Conservation (phyloP, 2,113 vertebrate genomes). For the Semicossyphus pulcher region DNA sequence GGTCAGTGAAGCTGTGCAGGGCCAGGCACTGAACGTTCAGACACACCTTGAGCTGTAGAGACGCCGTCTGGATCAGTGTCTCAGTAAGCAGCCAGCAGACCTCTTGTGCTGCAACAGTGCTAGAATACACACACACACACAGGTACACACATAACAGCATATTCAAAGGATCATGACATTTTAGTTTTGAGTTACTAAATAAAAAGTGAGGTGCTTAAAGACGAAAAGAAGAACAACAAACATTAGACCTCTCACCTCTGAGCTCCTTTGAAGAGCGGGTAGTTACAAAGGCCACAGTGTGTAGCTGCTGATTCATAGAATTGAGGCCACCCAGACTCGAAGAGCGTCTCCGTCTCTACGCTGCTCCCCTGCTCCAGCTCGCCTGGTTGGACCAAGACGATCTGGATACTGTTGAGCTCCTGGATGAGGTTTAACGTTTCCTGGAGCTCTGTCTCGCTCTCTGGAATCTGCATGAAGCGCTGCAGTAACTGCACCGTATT, state of each 20-base stretch:
- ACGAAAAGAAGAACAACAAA: no score
- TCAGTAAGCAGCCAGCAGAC: constrained; percentile 96
- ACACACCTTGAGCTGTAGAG: constrained; percentile 94
- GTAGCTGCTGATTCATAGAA: constrained; percentile 91
- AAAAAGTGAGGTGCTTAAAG: no score
- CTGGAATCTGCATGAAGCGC: constrained; percentile 90
- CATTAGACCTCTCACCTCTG: constrained; percentile 87
- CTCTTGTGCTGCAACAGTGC: constrained; percentile 91
- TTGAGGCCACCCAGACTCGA: constrained; percentile 93
- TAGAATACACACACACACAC: constrained; percentile 61
- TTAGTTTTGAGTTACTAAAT: no score
- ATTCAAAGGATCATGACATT: no score
- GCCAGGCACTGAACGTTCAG: constrained; percentile 92
- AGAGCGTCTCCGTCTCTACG: constrained; percentile 69
- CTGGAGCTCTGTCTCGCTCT: constrained; percentile 91
- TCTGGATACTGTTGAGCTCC: constrained; percentile 91
- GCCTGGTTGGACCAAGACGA: constrained; percentile 87
- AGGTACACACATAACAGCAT: constrained; percentile 1
- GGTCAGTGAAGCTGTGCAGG: constrained; percentile 94
- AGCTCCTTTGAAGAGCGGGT: constrained; percentile 92
- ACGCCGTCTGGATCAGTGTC: constrained; percentile 88
- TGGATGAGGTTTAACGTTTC: constrained; percentile 92
- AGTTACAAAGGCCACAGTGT: constrained; percentile 92
- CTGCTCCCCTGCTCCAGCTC: constrained; percentile 50
- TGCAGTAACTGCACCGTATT: constrained; percentile 92